Percentiles rank a stretch among this genome's conserved stretches.
These are phyloP conservation scores for Uloborus plumipes DNA, from an alignment of 2,888 invertebrate species.

Conservation along the genomic window DNA sequence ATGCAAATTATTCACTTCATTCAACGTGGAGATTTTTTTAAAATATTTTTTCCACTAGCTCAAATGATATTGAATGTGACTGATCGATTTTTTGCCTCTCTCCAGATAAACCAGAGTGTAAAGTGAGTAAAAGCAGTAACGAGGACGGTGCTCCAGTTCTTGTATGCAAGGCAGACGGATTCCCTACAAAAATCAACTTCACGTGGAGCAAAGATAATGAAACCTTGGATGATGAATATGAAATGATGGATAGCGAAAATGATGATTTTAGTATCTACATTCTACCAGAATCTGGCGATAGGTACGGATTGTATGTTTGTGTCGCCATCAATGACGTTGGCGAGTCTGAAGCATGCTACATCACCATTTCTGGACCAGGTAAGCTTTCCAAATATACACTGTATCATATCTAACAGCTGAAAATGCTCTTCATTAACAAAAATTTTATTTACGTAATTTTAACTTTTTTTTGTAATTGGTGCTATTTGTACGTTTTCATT, in stretches of 20 bases:
- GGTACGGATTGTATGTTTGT: constrained; percentile 48
- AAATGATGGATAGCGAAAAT: constrained; percentile 35
- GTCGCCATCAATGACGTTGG: constrained; percentile 59
- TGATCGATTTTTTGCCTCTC: background rate
- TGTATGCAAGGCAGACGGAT: constrained; percentile 52
- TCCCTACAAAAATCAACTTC: constrained; percentile 52
- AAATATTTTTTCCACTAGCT: too few species aligned
- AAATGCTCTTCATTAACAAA: too few species aligned
- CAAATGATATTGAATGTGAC: too few species aligned
- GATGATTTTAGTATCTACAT: constrained; percentile 42
- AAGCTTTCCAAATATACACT: background rate
- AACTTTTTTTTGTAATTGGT: too few species aligned
- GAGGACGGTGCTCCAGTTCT: constrained; percentile 16
- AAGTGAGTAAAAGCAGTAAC: constrained; percentile 25
- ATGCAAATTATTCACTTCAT: too few species aligned
- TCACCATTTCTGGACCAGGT: constrained; percentile 43
- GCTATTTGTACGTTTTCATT: too few species aligned
- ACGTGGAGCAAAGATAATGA: constrained; percentile 62
- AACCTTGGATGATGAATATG: constrained; percentile 52
- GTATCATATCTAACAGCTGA: too few species aligned
- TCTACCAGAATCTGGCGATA: constrained; percentile 17
- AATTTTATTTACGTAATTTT: too few species aligned
- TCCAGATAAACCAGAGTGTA: constrained; percentile 53
- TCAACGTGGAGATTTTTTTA: too few species aligned
- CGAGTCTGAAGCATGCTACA: constrained; percentile 41